These are phyloP conservation scores for Dendroctonus ponderosae DNA, from an alignment of 1,140 invertebrate genomes.

Conservation along the genomic window DNA sequence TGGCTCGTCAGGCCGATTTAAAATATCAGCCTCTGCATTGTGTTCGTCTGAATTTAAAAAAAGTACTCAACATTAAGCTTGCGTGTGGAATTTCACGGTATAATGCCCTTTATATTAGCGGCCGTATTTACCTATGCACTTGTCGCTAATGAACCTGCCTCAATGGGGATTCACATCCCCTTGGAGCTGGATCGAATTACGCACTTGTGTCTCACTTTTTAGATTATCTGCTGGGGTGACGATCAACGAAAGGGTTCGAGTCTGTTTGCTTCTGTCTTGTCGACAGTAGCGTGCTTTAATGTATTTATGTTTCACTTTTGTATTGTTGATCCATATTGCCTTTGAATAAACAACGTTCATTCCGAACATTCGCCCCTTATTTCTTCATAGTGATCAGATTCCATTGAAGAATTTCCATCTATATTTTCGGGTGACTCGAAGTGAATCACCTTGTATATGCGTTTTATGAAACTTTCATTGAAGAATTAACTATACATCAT, in stretches of 20 bases:
- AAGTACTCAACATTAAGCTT: neutral
- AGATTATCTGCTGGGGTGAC: constrained; percentile 19
- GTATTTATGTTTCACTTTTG: neutral
- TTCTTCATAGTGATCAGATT: too few relatives aligned
- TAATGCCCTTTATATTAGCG: neutral
- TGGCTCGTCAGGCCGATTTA: too few relatives aligned
- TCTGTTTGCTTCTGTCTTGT: neutral
- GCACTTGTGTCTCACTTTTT: constrained; percentile 25
- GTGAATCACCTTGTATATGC: too few relatives aligned
- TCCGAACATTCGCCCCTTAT: too few relatives aligned
- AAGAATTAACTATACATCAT: too few relatives aligned
- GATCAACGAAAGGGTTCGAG: neutral
- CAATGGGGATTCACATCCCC: constrained; percentile 12
- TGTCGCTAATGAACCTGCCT: constrained; percentile 24
- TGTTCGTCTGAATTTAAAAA: too few relatives aligned
- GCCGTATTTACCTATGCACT: constrained; percentile 6
- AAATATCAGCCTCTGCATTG: too few relatives aligned
- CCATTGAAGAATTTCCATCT: too few relatives aligned
- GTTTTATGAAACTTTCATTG: too few relatives aligned
- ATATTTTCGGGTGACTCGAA: too few relatives aligned
- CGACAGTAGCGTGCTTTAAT: neutral
- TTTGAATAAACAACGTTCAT: too few relatives aligned
- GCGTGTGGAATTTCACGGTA: constrained; percentile 6
- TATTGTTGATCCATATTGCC: too few relatives aligned
- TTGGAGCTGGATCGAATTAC: constrained; percentile 20